Base-by-base conservation (phyloP, 2,888 invertebrate species). In the Rapana venosa region DNA sequence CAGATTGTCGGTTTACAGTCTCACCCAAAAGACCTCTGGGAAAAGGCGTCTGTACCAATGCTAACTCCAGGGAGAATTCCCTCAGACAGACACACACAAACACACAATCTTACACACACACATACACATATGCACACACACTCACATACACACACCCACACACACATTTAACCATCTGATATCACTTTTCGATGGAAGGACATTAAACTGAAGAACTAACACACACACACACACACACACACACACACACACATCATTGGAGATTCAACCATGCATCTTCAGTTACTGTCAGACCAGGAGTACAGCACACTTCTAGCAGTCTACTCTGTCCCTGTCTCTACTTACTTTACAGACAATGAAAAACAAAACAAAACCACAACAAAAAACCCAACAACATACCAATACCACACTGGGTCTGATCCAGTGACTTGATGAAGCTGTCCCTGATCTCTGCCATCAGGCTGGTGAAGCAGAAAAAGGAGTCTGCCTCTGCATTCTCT, bases 381-480 rank as follows among this genome's bases (percentile, higher is more conserved):
- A 47, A 47, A 47, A 47, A 47, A 8, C 20, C 20, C 83, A 47
- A 5, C 20, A 20, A 79, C 90, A 84, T 91, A 96, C 96, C 96
- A 90, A 96, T 96, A 0, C 99, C 99, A 95, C 98, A 95, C 35
- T 95, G 94, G n/a, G 98, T 97, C 96, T 99, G 98, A 96, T 99
- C 98, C 93, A 99, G 96, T 0, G 98, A 98, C 94, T 99, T 98
- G 93, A 99, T 99, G 96, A 99, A 99, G 92, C 96, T 96, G 96
- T 99, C 99, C 58, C 99, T 97, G 92, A 99, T 99, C 96, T 99
- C 99, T 0, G 98, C 97, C 99, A 99, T 99, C 88, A 99, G 96
- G 96, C 98, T 98, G 6, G 99, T 99, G 96, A 99, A 99, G 95
- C 99, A 99, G 96, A 99, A 99, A 96, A 99, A 99, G 91, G 98